A percentile compares a stretch with the other conserved stretches of the same genome.
Conservation (phyloP, 2,888 invertebrate genomes). For the Timema podura region DNA sequence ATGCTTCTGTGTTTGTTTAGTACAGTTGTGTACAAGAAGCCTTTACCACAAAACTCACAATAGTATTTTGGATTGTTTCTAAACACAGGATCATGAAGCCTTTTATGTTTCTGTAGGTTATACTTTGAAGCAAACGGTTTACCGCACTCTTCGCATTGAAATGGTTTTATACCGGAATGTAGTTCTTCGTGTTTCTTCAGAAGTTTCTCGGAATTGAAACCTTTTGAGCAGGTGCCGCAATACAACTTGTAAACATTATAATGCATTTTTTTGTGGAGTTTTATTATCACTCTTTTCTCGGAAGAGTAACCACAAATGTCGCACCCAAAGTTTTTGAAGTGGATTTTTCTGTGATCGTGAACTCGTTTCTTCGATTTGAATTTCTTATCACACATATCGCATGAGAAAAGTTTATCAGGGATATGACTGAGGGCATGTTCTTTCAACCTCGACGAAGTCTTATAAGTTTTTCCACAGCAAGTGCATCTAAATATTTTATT, state of each 20-base stretch:
- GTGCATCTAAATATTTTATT: no score
- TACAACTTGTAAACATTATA: conserved; percentile 53
- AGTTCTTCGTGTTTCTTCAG: conserved; percentile 56
- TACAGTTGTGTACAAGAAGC: conserved; percentile 34
- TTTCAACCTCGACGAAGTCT: background rate
- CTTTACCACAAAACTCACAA: conserved; percentile 38
- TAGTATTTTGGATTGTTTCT: conserved; percentile 27
- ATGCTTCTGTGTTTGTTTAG: conserved; percentile 33
- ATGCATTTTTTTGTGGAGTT: conserved; percentile 55
- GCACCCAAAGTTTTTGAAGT: conserved; percentile 39
- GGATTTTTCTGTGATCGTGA: conserved; percentile 40
- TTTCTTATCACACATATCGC: conserved; percentile 39
- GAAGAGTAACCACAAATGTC: conserved; percentile 47
- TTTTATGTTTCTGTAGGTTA: conserved; percentile 39
- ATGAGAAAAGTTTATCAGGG: conserved; percentile 41
- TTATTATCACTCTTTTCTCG: conserved; percentile 43
- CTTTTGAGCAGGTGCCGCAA: conserved; percentile 53
- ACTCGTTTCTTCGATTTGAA: conserved; percentile 31
- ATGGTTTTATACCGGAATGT: conserved; percentile 52
- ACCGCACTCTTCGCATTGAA: conserved; percentile 52
- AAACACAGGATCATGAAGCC: conserved; percentile 34
- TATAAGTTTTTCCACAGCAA: conserved; percentile 14
- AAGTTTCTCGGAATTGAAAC: conserved; percentile 50
- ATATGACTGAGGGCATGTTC: conserved; percentile 33
- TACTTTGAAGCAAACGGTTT: conserved; percentile 38